These are phyloP conservation scores for Stichopus horrens DNA, from an alignment of 53 echinoderm and acorn worm genomes.

Conservation along the genomic window DNA sequence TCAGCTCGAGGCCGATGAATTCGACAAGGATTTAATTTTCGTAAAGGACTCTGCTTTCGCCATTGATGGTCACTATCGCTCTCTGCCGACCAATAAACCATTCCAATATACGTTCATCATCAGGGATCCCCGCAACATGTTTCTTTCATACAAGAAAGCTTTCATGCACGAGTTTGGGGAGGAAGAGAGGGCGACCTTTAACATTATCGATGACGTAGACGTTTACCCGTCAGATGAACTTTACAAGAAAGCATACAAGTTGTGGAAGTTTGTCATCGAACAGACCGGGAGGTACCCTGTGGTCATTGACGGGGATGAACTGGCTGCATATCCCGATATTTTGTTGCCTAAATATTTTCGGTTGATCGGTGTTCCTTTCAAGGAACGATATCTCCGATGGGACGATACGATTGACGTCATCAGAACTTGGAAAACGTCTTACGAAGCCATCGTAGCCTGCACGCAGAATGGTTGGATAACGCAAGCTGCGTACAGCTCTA, in stretches of 20 bases:
- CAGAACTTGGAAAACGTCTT: conserved; percentile 46
- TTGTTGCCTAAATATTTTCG: conserved; percentile 47
- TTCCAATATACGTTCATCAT: conserved; percentile 51
- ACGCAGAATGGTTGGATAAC: conserved; percentile 47
- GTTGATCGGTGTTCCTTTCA: conserved; percentile 41
- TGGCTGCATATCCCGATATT: conserved; percentile 32
- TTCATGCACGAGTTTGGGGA: conserved; percentile 29
- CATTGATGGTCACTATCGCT: conserved; percentile 35
- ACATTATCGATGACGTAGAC: conserved; percentile 35
- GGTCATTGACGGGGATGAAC: conserved; percentile 50
- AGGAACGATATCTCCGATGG: conserved; percentile 38
- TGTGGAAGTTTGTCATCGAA: conserved; percentile 36
- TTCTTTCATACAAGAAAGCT: conserved; percentile 48
- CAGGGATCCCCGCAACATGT: conserved; percentile 50
- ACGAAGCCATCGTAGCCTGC: conserved; percentile 46
- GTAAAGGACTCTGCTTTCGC: conserved; percentile 50
- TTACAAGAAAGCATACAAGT: conserved; percentile 41
- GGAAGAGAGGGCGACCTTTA: conserved; percentile 10
- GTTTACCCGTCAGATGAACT: conserved; percentile 46
- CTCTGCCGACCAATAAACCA: conserved; percentile 33
- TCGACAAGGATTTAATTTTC: conserved; percentile 38
- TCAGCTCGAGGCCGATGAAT: conserved; percentile 31
- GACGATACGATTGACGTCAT: conserved; percentile 28
- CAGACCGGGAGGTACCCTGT: conserved; percentile 38
- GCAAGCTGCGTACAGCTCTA: conserved; percentile 26